Evolutionary conservation across 2,797 vertebrate genomes (phyloP), one percentile per base, ranked within the genome.

Genomic region (Tauraco hartlaubi): DNA sequence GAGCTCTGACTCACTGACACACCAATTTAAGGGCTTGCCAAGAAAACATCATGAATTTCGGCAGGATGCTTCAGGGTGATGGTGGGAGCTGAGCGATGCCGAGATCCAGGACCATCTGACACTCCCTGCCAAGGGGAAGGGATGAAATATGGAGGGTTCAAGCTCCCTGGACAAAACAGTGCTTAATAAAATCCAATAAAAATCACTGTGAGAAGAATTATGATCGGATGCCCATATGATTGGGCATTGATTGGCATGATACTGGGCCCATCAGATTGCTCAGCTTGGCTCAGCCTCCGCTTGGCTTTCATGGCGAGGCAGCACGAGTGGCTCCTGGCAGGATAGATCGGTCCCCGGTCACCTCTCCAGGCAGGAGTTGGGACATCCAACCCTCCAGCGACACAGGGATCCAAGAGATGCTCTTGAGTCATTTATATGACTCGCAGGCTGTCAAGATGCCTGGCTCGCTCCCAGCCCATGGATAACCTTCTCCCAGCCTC

Each of bases 151-250:
- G 52, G 61, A 61, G 9, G 15, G 61, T 49, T 89, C 71, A 48
- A 71, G 44, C 51, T 94, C 62, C 58, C 59, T 54, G 72, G 62
- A 61, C 48, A 79, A 88, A 90, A 48, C 0, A 1, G 46, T 76
- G 21, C 80, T 91, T 90, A 41, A 79, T 62, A 90, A 90, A 58
- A 18, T 41, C 79, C 79, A 90, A 41, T 46, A 74, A 92, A 96
- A 91, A 74, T 93, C 63, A 68, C 76, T 49, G 26, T 3, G 8
- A 88, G 86, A 68, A 85, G 78, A 88, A 48, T 84, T 55, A 80
- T 13, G 79, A 35, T 35, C 35, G 35, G 35, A 35, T 35, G 35
- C 35, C 35, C 35, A 35, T 35, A 35, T 35, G 35, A 35, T 35
- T 35, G 35, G 35, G 35, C 35, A 35, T 35, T 35, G 35, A 35